Evolutionary conservation across 2,113 vertebrate genomes (phyloP), one percentile per base, ranked within the genome.

Genomic region (Morone chrysops): DNA sequence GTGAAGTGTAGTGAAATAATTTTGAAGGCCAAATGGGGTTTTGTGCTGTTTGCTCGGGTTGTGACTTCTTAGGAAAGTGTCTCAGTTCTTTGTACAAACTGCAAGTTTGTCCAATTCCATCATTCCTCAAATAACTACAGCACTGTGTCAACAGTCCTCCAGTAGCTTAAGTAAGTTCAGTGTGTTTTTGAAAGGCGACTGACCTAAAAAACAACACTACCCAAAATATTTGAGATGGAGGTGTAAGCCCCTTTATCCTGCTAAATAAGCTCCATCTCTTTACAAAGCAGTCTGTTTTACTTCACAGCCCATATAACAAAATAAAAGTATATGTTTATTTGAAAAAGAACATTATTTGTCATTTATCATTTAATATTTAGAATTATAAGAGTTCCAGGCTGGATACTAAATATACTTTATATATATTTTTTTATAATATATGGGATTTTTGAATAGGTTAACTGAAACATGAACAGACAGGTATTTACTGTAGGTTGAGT

Each of bases 51-150:
- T 80, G 57, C 66, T 11, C 8, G 36, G 45, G 6, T 36, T 69
- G 70, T 10, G 57, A 65, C 45, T 62, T 77, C 59, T 48, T 20
- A 25, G 51, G 17, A 51, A 81, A 80, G 9, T 48, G 43, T 31
- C 48, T 22, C 40, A 63, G n/a, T 53, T 75, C 48, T 63, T 12
- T 67, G 78, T 56, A 6, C 60, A 31, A 66, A 78, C 45, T 48
- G 17, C 36, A 17, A n/a, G 56, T 78, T 84, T 69, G 36, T 78
- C 59, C 63, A 51, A 14, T 69, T 68, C 43, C 41, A 67, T 62
- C 70, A 62, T 62, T 25, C 17, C 60, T 79, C 62, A 48, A 74
- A 62, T 75, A 61, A 67, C 51, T 17, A 16, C 56, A 16, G 66
- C 60, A 6, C 47, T 2, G 13, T 69, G 78, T 78, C 81, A 77